Evolutionary conservation across 1,140 invertebrate species (phyloP), one percentile per base, ranked within the genome.

Genomic region (Euwallacea similis): DNA sequence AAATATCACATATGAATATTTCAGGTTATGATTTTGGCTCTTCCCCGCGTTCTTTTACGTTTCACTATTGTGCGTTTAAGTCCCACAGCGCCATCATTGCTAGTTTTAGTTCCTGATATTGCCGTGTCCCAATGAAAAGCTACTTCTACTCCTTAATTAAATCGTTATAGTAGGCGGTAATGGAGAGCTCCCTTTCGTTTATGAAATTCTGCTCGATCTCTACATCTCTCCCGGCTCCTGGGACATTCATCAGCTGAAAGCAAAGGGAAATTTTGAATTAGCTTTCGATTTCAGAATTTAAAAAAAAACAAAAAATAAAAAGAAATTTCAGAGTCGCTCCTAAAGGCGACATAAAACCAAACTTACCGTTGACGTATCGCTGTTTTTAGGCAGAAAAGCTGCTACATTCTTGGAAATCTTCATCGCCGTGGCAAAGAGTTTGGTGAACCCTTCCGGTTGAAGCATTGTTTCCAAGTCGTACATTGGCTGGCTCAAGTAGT

Each of bases 141-240:
- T 33, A 6, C 9, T 2, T 11, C 13, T 58, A 58, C 69, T 73
- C 73, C 66, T 74, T 78, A 66, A 88, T 82, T 15, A 95, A 83
- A 78, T 92, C 87, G 55, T 95, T 95, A 84, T 92, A 99, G 82
- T 98, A 98, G 13, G 94, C 96, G 13, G 95, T 98, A 10, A 98
- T 85, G 11, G 96, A 93, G 75, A 98, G 91, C 70, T 96, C 84
- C 82, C 93, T 93, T 59, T 88, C 89, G 77, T 96, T 93, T 11
- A 98, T 84, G 77, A 93, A 90, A 81, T 96, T 97, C 81, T 98
- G 93, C 83, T 98, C 96, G 63, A 98, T 87, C 85, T 98, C 96
- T 10, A 98, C 91, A 21, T 85, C 84, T 15, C 87, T 87, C n/a
- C 88, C 89, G 33, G 86, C 83, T 63, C 91, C 93, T 58, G 93